Base-by-base conservation (phyloP, 2,888 invertebrate genomes). In the Deilephila porcellus region DNA sequence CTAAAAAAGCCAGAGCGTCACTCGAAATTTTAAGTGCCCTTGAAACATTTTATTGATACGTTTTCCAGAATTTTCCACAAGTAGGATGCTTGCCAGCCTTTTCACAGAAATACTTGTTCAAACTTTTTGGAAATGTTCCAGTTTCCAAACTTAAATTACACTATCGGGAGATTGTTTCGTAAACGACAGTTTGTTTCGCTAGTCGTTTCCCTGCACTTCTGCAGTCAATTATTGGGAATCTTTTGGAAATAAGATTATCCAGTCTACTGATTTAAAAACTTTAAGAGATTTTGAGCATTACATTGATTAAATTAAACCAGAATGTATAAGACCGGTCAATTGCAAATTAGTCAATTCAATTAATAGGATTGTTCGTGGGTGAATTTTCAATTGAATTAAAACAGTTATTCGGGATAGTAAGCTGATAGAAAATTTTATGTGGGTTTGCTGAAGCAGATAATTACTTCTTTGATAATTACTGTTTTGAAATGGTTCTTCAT, bases 101-200 rank as follows among this genome's bases (percentile, higher is more conserved):
- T 37, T 64, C 7, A 64, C n/a, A 17, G 45, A 45, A 45, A 45
- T 45, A 45, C 67, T 67, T 67, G 52, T 25, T 52, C 45, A 29
- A 67, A 67, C 52, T 52, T 67, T 67, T 67, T 67, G 67, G 67
- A 67, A 67, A 67, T 67, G 67, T 25, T 67, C 67, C 67, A 67
- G 67, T 67, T 67, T 25, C 25, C 1, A 52, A 52, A 63, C 52
- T 52, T 53, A 53, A 53, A 53, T 56, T 34, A 63, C 63, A 63
- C 32, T 32, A 53, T 19, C 56, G 63, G 52, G 37, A 17, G 56
- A 71, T 64, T 63, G 37, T 67, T 67, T 67, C 17, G 52, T 52
- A 52, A 52, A 64, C 8, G 20, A 45, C 64, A 60, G 60, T 60
- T 60, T 45, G 64, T 64, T 64, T 45, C 45, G 19, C 5, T 3